Base-by-base conservation (phyloP, 2,797 vertebrate genomes). In the Tadarida brasiliensis region DNA sequence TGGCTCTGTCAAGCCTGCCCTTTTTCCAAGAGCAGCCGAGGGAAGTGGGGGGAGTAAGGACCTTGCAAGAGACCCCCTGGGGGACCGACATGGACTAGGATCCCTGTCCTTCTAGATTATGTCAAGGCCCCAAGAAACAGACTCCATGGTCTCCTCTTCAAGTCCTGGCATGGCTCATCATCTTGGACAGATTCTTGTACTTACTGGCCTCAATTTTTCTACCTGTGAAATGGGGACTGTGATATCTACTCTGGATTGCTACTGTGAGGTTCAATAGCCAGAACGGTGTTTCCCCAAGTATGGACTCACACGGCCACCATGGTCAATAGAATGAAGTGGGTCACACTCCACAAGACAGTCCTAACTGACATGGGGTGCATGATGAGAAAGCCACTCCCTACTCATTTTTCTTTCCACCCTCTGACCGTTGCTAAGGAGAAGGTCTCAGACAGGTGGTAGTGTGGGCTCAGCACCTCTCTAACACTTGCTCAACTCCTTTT, bases 81-180 rank as follows among this genome's bases (percentile, higher is more conserved):
- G 49, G 49, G 9, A 33, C 17, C 6, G 5, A 19, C 61, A 22
- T 0, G 7, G n/a, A 65, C 39, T 54, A 51, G 44, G 51, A 35
- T 20, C 57, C 68, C 47, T 1, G 2, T 39, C 49, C 14, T 78
- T 89, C 74, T 56, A 24, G 47, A 28, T 84, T 39, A 81, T 2
- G 24, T 73, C 89, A 61, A 73, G 14, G 16, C 33, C 44, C 85
- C 71, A 20, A 89, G 78, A 86, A 67, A 82, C 16, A 63, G 86
- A 78, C 33, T 84, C 11, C 44, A 15, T 0, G 0, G 39, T 70
- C 39, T 57, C 73, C 11, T 14, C 15, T 47, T 95, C 56, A 49
- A 57, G 14, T 78, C 63, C 71, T 47, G 39, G 39, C 1, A 1
- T 20, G 57, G 67, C 73, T 39, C 1, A 0, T 70, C 70, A 49